Evolutionary conservation across 2,113 vertebrate genomes (phyloP), one percentile per base, ranked within the genome.

Genomic region (Chiloscyllium plagiosum): DNA sequence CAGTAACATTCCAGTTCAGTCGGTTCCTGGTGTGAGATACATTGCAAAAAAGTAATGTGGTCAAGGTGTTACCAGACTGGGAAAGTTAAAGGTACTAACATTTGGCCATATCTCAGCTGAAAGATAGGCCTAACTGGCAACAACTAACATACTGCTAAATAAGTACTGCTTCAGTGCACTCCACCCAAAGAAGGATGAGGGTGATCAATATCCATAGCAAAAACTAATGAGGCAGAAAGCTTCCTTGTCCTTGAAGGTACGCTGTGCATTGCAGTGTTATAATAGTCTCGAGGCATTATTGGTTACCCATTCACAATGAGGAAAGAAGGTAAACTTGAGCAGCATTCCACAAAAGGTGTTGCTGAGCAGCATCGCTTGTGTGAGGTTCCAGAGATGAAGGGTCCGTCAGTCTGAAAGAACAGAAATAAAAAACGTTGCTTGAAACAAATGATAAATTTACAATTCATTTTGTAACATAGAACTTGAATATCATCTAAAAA

Each of bases 321-420:
- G 96, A 97, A 96, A 96, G 96, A 97, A 96, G 96, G 96, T 97
- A 97, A 97, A n/a, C 12, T 96, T 96, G 97, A 97, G 97, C 97
- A 98, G 98, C 97, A 97, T 97, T 47, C 8, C 50, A 76, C 95
- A 66, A 95, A 72, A 92, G 96, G 95, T 66, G 96, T 96, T 69
- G 96, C 96, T 0, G 83, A 97, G 96, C 96, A 96, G 97, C 96
- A 97, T 97, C 96, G 96, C 97, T 97, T 95, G 96, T 96, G 89
- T 96, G 96, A 96, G 96, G 96, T 97, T 96, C 95, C 42, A 96
- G 96, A 95, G 96, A 96, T 93, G 93, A 95, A 50, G 86, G 96
- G 68, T 96, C 96, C 96, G 97, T 98, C 97, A 98, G 96, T 98
- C 98, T 98, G 97, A 96, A 97, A 96, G 96, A 56, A 96, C 96